Evolutionary conservation across 2,113 vertebrate genomes (phyloP).

Genomic region (Pardalotus punctatus): DNA sequence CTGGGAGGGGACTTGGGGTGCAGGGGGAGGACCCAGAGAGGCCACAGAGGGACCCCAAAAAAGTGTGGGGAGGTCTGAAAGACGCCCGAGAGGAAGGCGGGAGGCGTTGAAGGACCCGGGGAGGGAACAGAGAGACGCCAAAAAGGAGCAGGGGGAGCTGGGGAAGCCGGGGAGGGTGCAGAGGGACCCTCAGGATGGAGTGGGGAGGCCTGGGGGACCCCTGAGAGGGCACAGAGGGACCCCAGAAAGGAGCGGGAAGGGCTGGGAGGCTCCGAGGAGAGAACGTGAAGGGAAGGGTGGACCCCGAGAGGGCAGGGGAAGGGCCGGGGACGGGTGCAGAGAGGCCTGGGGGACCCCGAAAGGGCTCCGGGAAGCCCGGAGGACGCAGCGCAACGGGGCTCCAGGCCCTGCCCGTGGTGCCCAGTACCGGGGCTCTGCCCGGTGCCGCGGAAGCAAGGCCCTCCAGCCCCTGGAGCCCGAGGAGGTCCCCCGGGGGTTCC

Average conservation of each 20-base stretch:
- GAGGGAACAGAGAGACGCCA: not conserved
- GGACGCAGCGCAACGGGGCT: not conserved
- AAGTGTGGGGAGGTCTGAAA: not conserved
- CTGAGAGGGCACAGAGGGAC: not conserved
- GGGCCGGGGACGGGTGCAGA: fast-evolving
- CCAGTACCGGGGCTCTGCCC: not conserved
- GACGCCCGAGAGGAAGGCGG: fast-evolving
- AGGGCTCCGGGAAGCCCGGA: not conserved
- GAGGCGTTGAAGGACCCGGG: fast-evolving
- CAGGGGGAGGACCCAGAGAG: fast-evolving
- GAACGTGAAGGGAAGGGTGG: fast-evolving
- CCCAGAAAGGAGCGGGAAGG: not conserved
- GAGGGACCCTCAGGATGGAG: not conserved
- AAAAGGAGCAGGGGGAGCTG: not conserved
- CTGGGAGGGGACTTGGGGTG: not conserved
- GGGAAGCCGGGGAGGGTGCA: fast-evolving
- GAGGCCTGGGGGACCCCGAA: not conserved
- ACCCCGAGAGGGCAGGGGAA: not conserved
- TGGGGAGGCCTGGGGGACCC: not conserved
- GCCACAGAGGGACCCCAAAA: too few species aligned
- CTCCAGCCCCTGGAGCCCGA: not conserved
- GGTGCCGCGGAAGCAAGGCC: too few species aligned
- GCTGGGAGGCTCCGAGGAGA: not conserved
- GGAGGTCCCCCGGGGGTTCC: too few species aligned
- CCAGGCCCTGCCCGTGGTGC: not conserved